Evolutionary conservation across 2,113 vertebrate genomes (phyloP), one percentile per base, ranked within the genome.

Genomic region (Hiodon tergisus): DNA sequence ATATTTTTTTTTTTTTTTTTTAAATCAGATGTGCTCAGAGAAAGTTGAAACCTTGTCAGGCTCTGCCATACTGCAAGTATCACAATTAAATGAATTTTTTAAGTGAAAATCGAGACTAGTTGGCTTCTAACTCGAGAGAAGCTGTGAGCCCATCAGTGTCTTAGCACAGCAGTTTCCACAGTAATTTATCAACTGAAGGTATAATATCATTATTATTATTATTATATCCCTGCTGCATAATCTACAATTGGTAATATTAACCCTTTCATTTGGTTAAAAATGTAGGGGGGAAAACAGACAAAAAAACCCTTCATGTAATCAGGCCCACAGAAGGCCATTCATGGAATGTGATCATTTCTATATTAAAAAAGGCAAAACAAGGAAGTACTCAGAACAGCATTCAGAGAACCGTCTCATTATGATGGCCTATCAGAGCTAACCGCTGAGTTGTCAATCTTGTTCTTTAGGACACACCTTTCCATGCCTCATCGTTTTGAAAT

Each of bases 201-300:
- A 69, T 80, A 85, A 14, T 85, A 68, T 81, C 74, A n/a, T n/a
- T n/a, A n/a, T 31, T 31, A 31, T 31, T 31, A 31, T 31, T 2
- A 31, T 31, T 31, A 31, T 31, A 31, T 54, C 13, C 76, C 81
- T 79, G 82, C 81, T 87, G 80, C 9, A 48, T 13, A 48, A 47
- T 89, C 89, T 86, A 74, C 78, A 87, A 89, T 90, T 85, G 88
- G 86, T 83, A 89, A 85, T 87, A 82, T 88, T 91, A 82, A 88
- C 90, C 84, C 87, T 84, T 88, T 84, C 86, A 86, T 85, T 87
- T 81, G 85, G 82, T 81, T 87, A 88, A 88, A 75, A 83, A 83
- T 84, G 86, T 83, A 85, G 81, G 9, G 11, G 13, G 51, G 46
- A 61, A 72, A 16, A 16, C 9, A 59, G 67, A 53, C 48, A 51